These are phyloP conservation scores for Malurus splendens DNA, from an alignment of 2,797 vertebrate species.

Conservation along the genomic window DNA sequence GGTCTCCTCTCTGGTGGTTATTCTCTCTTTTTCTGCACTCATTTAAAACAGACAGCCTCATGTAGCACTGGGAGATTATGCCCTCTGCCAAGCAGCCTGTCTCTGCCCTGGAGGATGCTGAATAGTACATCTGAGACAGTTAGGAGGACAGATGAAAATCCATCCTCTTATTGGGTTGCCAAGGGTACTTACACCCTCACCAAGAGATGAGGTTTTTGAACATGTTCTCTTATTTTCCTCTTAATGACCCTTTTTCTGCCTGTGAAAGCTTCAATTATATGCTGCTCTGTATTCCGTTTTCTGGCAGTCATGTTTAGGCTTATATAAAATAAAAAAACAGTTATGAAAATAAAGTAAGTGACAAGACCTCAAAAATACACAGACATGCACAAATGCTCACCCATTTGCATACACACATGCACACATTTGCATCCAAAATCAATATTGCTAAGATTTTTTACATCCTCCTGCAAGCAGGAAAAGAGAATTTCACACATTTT, in stretches of 20 bases:
- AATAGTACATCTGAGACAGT: neutral
- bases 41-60: neutral
- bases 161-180: neutral
- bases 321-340: neutral
- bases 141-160: neutral
- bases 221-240: neutral
- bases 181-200: neutral
- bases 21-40: neutral
- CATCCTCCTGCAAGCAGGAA: neutral
- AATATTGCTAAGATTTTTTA: neutral
- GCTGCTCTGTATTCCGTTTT: neutral
- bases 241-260: neutral
- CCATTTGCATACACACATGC: neutral
- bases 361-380: neutral
- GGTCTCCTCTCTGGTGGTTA: neutral
- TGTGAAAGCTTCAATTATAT: neutral
- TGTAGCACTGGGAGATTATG: neutral
- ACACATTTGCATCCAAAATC: neutral
- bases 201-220: neutral
- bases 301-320: neutral
- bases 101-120: neutral
- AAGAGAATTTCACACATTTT: neutral
- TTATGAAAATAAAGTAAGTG: neutral
- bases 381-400: neutral
- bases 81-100: neutral